A percentile compares a stretch with the other conserved stretches of the same genome.
These are phyloP conservation scores for Melanostoma scalare DNA, from an alignment of 2,888 invertebrate genomes.

Conservation along the genomic window DNA sequence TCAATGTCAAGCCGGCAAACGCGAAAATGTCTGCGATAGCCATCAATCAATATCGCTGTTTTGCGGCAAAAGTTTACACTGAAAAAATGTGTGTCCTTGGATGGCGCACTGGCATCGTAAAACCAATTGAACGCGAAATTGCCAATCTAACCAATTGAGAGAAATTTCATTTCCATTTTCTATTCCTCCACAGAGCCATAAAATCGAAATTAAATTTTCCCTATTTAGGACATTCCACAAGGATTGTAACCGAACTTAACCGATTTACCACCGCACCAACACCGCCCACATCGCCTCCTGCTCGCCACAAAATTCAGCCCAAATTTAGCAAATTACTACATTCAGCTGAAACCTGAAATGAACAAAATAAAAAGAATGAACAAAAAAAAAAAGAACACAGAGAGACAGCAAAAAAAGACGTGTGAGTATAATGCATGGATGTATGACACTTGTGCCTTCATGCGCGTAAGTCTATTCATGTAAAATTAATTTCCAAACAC, in stretches of 20 bases:
- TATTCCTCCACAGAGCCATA: conserved; percentile 26
- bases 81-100: conserved; percentile 17
- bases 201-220: conserved; percentile 58
- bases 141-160: conserved; percentile 51
- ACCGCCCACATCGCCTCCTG: neutral
- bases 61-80: neutral
- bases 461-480: conserved; percentile 49
- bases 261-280: conserved; percentile 12
- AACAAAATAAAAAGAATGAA: conserved; percentile 10
- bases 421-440: conserved; percentile 37
- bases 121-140: conserved; percentile 62
- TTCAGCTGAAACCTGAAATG: conserved; percentile 40
- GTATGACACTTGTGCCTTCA: conserved; percentile 26
- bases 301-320: conserved; percentile 8
- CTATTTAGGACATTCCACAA: neutral
- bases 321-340: conserved; percentile 45
- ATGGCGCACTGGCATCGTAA: conserved; percentile 22
- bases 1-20: no score
- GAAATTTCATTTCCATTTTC: conserved; percentile 24
- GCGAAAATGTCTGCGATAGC: neutral
- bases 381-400: conserved; percentile 1
- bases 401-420: conserved; percentile 4
- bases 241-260: neutral
- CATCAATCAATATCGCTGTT: conserved; percentile 2
- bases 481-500: conserved; percentile 69